A percentile compares a stretch with the other conserved stretches of the same genome.
Conservation (phyloP, 1,140 invertebrate genomes). For the Papilio polyxenes region DNA sequence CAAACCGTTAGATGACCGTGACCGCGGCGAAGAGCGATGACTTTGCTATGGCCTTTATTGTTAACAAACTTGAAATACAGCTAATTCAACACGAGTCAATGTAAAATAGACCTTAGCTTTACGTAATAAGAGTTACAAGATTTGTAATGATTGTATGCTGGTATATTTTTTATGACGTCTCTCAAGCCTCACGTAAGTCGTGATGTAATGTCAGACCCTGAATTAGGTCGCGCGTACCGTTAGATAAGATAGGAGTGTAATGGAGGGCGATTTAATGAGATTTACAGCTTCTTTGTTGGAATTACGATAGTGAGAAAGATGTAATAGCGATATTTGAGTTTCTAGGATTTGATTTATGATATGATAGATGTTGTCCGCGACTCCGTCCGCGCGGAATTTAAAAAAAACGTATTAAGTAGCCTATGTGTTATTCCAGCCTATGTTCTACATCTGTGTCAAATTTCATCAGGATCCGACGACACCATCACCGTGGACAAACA, state of each 20-base stretch:
- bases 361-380: not conserved
- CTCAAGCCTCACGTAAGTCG: constrained; percentile 36
- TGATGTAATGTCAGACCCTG: constrained; percentile 50
- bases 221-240: constrained; percentile 54
- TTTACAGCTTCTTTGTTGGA: constrained; percentile 28
- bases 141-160: not conserved
- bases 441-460: too few relatives aligned
- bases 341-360: constrained; percentile 4
- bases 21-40: constrained; percentile 59
- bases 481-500: too few relatives aligned
- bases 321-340: not conserved
- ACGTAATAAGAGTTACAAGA: not conserved
- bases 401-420: too few relatives aligned
- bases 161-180: constrained; percentile 27
- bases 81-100: not conserved
- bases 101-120: not conserved
- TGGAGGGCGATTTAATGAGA: constrained; percentile 24
- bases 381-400: too few relatives aligned
- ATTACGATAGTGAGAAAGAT: not conserved
- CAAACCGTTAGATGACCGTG: constrained; percentile 66
- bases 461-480: too few relatives aligned
- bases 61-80: not conserved
- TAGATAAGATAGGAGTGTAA: constrained; percentile 40
- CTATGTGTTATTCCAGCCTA: too few relatives aligned
- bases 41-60: constrained; percentile 49